Conservation (phyloP, 2,113 vertebrate species). For the Opisthocomus hoazin region DNA sequence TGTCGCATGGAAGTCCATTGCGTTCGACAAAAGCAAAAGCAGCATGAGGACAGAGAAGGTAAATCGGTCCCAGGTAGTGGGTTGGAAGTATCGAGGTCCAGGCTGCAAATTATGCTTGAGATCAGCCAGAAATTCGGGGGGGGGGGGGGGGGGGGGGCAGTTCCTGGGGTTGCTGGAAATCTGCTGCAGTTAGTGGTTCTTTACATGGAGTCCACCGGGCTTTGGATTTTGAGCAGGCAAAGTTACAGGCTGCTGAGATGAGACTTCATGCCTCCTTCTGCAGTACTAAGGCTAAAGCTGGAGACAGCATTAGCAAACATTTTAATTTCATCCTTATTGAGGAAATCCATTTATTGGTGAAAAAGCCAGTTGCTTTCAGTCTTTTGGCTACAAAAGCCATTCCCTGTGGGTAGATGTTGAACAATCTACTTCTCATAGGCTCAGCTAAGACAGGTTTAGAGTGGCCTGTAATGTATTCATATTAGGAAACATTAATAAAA, state of each 20-base stretch:
- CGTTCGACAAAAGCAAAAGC: background rate
- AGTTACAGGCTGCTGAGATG: background rate
- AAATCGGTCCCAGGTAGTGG: background rate
- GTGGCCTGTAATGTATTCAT: rapidly evolving
- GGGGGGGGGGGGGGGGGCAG: background rate
- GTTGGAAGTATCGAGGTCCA: background rate
- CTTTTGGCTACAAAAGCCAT: background rate
- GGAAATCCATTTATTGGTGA: background rate
- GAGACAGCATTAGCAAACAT: background rate
- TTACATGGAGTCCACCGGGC: rapidly evolving
- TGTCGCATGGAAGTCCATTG: rapidly evolving
- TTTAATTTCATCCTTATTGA: background rate
- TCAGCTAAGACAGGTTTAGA: background rate
- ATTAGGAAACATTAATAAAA: background rate
- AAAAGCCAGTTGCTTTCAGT: background rate
- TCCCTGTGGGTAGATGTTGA: background rate
- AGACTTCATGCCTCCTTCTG: background rate
- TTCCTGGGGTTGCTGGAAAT: background rate
- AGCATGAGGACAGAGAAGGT: background rate
- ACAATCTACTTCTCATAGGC: background rate
- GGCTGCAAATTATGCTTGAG: background rate
- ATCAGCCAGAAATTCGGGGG: background rate
- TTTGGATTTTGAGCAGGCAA: background rate
- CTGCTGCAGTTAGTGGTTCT: background rate
- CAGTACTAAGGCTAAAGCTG: background rate